Percentiles rank a stretch among this genome's conserved stretches.
Evolutionary conservation across 2,888 invertebrate species (phyloP).

Genomic region (Hypsopygia costalis): DNA sequence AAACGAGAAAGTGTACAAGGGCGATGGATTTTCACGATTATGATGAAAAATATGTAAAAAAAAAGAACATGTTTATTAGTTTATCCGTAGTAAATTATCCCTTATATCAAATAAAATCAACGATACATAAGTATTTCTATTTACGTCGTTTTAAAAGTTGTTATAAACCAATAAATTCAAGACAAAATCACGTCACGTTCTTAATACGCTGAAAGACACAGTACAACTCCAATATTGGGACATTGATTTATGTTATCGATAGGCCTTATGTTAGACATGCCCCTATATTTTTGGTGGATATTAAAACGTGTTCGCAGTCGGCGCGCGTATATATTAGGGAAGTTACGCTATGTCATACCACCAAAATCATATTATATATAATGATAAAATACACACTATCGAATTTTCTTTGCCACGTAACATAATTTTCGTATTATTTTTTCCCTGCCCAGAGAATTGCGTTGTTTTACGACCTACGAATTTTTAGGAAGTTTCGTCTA

Average conservation of each 20-base stretch:
- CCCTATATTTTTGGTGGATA: constrained; percentile 5
- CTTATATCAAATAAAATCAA: too few species aligned
- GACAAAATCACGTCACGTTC: constrained; percentile 47
- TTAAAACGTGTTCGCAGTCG: constrained; percentile 10
- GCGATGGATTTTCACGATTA: too few species aligned
- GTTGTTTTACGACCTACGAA: not conserved
- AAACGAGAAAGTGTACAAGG: too few species aligned
- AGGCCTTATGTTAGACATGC: constrained; percentile 5
- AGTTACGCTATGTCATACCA: not conserved
- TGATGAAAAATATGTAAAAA: too few species aligned
- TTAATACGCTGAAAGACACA: constrained; percentile 47
- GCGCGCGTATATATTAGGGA: constrained; percentile 4
- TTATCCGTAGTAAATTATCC: too few species aligned
- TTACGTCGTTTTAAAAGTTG: too few species aligned
- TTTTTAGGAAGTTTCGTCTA: not conserved
- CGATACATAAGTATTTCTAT: too few species aligned
- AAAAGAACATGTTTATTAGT: too few species aligned
- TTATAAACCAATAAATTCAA: too few species aligned
- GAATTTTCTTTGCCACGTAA: too few species aligned
- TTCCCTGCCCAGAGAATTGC: not conserved
- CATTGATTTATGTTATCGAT: constrained; percentile 53
- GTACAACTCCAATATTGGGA: constrained; percentile 36
- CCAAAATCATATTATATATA: not conserved
- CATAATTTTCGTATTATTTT: not conserved
- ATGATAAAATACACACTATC: not conserved